Percentiles rank a stretch among this genome's conserved stretches.
phyloP scores from a whole-genome alignment of 2,888 invertebrate species.

The Phoenoteleia sp. region DNA sequence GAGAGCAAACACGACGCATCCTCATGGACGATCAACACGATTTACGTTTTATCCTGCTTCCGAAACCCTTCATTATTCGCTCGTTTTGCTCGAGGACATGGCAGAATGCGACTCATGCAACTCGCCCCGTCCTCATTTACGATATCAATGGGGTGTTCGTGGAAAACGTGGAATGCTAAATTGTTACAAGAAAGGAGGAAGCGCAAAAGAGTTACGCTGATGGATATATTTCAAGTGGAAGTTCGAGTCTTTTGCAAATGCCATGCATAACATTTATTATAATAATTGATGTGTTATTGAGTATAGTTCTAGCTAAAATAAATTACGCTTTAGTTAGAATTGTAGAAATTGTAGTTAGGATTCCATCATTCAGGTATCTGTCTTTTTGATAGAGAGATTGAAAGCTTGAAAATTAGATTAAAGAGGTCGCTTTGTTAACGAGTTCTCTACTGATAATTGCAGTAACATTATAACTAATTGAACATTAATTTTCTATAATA shows the following conservation, averaged over 20 bases:
- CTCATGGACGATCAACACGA: conserved; percentile 76
- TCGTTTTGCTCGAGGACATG: conserved; percentile 78
- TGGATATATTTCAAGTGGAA: neutral
- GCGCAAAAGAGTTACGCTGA: neutral
- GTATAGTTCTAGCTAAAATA: conserved; percentile 30
- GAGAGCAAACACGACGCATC: conserved; percentile 68
- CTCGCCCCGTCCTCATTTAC: conserved; percentile 49
- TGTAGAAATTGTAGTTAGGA: conserved; percentile 24
- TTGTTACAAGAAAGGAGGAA: neutral
- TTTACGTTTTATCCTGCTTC: conserved; percentile 78
- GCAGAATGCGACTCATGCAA: conserved; percentile 77
- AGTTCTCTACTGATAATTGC: conserved; percentile 22
- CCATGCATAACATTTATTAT: conserved; percentile 9
- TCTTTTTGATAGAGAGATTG: neutral
- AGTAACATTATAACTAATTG: no score
- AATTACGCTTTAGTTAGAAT: conserved; percentile 30
- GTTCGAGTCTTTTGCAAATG: neutral
- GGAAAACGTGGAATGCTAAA: conserved; percentile 24
- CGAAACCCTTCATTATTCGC: conserved; percentile 80
- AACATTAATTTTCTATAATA: no score
- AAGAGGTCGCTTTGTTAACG: neutral
- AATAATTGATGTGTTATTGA: conserved; percentile 16
- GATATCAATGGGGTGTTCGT: conserved; percentile 50
- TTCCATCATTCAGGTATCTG: conserved; percentile 30
- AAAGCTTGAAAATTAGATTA: conserved; percentile 21